A percentile compares a stretch with the other conserved stretches of the same genome.
Conservation (phyloP, 2,113 vertebrate genomes). For the Spermophilus dauricus region DNA sequence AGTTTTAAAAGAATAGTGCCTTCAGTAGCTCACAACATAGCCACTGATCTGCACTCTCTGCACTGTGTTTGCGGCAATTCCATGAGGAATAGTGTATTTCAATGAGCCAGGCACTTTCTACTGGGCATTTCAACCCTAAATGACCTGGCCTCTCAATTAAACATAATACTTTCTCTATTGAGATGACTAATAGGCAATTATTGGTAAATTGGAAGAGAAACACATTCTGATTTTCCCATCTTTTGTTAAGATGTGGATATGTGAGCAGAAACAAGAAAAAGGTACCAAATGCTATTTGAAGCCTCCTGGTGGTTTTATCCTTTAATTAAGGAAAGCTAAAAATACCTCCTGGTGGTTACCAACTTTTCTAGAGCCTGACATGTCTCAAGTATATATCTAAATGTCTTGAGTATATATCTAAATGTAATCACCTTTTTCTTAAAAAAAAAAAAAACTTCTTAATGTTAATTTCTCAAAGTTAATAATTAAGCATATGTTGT, state of each 20-base stretch:
- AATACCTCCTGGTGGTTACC: not conserved
- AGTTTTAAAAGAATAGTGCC: too few species aligned
- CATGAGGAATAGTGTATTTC: not conserved
- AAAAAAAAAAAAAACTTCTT: not conserved
- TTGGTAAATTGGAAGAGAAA: not conserved
- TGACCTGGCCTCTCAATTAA: not conserved
- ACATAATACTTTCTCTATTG: not conserved
- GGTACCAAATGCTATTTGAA: not conserved
- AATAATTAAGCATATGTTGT: not conserved
- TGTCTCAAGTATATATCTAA: not conserved
- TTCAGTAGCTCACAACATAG: too few species aligned
- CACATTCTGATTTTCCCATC: not conserved
- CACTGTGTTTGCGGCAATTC: not conserved
- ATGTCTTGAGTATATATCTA: not conserved
- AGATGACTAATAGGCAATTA: not conserved
- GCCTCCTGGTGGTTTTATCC: not conserved
- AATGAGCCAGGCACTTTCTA: not conserved
- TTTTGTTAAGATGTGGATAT: slow-evolving; percentile 55
- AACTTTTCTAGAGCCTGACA: not conserved
- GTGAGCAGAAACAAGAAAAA: not conserved
- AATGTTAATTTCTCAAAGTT: slow-evolving; percentile 6
- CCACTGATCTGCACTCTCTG: too few species aligned
- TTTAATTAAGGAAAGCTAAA: slow-evolving; percentile 46
- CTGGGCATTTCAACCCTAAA: not conserved
- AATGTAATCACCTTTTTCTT: not conserved